These are phyloP conservation scores for Megalops atlanticus DNA, from an alignment of 2,113 vertebrate species.

Conservation along the genomic window DNA sequence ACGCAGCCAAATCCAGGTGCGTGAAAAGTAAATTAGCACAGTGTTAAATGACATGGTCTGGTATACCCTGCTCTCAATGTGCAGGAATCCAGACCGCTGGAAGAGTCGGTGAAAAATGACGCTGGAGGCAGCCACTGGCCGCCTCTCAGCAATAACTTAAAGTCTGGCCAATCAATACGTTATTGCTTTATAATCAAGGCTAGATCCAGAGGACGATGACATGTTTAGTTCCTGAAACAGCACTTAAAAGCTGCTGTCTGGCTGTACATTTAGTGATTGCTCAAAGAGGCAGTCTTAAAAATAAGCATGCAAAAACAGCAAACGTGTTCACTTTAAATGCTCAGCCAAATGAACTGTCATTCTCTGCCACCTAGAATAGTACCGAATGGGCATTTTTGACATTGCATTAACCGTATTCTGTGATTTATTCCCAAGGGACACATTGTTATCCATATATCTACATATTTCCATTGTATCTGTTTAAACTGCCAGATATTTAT, in stretches of 20 bases:
- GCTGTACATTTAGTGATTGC: conserved; percentile 10
- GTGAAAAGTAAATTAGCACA: conserved; percentile 32
- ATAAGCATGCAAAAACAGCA: background rate
- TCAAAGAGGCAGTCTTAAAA: background rate
- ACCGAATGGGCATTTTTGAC: too few species aligned
- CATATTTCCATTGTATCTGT: too few species aligned
- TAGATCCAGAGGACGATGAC: conserved; percentile 17
- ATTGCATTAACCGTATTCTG: too few species aligned
- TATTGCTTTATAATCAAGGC: conserved; percentile 46
- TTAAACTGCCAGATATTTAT: too few species aligned
- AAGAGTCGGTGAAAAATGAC: conserved; percentile 39
- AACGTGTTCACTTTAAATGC: background rate
- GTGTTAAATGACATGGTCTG: conserved; percentile 37
- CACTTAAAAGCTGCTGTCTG: conserved; percentile 15
- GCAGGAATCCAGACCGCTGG: conserved; percentile 27
- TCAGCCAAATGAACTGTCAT: too few species aligned
- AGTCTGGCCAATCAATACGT: conserved; percentile 40
- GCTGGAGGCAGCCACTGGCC: conserved; percentile 38
- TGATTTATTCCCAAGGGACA: too few species aligned
- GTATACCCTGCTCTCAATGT: conserved; percentile 32
- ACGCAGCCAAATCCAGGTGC: conserved; percentile 14
- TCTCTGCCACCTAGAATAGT: background rate
- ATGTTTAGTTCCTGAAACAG: conserved; percentile 34
- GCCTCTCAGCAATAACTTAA: conserved; percentile 37
- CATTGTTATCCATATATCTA: too few species aligned